phyloP scores from a whole-genome alignment of 2,797 vertebrate species.

The Neoniphon sammara region DNA sequence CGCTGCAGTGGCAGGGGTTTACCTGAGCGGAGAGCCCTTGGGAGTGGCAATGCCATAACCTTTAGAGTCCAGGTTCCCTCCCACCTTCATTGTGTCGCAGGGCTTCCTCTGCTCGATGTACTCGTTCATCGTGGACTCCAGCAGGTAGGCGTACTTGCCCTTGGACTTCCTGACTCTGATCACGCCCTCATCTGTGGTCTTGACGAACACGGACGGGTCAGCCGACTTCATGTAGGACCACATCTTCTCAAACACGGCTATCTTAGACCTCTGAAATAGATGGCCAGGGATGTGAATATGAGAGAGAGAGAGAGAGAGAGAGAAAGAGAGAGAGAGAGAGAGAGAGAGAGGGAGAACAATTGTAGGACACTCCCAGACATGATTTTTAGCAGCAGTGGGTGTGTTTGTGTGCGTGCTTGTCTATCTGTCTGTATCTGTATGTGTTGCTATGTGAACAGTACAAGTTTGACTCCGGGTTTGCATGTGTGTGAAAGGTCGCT shows the following conservation, averaged over 20 bases:
- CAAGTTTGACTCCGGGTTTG: background rate
- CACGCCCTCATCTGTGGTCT: conserved; percentile 97
- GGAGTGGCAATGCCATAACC: conserved; percentile 99
- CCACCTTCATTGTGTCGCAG: conserved; percentile 99
- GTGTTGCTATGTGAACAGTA: background rate
- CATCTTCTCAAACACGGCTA: conserved; percentile 99
- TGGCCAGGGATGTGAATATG: background rate
- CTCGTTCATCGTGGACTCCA: conserved; percentile 99
- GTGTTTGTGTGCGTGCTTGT: no score
- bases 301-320: background rate
- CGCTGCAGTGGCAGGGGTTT: conserved; percentile 68
- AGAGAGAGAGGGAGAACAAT: background rate
- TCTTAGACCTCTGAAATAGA: conserved; percentile 92
- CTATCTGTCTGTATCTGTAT: background rate
- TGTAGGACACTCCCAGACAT: no score
- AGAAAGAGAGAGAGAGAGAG: background rate
- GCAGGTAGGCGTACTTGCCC: conserved; percentile 98
- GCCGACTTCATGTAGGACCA: conserved; percentile 99
- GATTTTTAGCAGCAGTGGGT: no score
- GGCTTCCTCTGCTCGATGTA: conserved; percentile 99
- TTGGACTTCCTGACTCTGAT: conserved; percentile 97
- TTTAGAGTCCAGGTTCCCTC: conserved; percentile 99
- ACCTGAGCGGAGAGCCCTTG: conserved; percentile 97
- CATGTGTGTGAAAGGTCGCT: background rate
- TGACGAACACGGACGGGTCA: conserved; percentile 97